Evolutionary conservation across 1,140 invertebrate species (phyloP), one percentile per base, ranked within the genome.

Genomic region (Ceratina japonica): DNA sequence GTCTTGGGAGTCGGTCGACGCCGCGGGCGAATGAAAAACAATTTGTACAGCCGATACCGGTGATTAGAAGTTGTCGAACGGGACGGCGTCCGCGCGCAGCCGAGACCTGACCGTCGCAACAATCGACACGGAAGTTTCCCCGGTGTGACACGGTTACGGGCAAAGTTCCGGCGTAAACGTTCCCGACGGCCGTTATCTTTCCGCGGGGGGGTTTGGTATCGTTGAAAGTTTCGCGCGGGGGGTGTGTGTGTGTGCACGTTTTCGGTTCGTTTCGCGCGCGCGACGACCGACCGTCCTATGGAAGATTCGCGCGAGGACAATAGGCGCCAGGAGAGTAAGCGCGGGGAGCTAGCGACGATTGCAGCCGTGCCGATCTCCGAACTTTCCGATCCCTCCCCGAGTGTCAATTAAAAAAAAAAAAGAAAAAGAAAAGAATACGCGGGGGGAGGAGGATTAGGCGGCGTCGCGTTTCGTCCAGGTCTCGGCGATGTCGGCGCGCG

Each of bases 101-200:
- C 7, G 27, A 31, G 44, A 44, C 22, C 51, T 18, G 31, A 37
- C 54, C 13, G 15, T 31, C 7, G 8, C 51, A 44, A 49, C 75
- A 18, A 72, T 83, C 68, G 20, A 20, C 22, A 54, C 0, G 49
- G n/a, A 18, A 24, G 24, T 58, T 24, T 54, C 13, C 13, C 24
- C 22, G 16, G 54, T 56, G 16, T 16, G 56, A 24, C 24, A 0
- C 31, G 51, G 37, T 27, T 59, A 24, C 61, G 73, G 22, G 49
- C 24, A 63, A 76, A 73, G 63, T 78, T 86, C 79, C 27, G 37
- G 54, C 61, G 54, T 74, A 65, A 66, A 61, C 66, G 63, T 86
- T 70, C 65, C 31, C 66, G 56, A 74, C 51, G 66, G 64, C 58
- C 37, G 79, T 72, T 62, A 73, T 81, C 27, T 44, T 37, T 16